Evolutionary conservation across 2,797 vertebrate genomes (phyloP).

Genomic region (Ispidina picta): DNA sequence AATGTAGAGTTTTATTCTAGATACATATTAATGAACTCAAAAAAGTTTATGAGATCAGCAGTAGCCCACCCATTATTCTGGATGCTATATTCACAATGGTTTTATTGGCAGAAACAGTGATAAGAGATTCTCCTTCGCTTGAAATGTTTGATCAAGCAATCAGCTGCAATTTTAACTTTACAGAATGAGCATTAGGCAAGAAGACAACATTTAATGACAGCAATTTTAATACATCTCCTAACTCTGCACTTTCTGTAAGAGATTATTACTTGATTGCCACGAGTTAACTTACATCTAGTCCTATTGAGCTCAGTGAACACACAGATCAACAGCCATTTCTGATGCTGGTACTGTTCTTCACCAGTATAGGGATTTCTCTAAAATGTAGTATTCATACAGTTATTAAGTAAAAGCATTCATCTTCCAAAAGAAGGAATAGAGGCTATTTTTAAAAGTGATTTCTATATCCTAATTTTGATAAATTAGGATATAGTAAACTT

Average conservation of each 20-base stretch:
- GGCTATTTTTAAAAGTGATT: background rate
- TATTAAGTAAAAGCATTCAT: background rate
- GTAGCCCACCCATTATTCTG: background rate
- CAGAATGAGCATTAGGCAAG: background rate
- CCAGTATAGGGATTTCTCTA: background rate
- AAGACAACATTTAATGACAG: background rate
- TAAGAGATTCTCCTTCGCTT: background rate
- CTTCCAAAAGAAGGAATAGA: background rate
- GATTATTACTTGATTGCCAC: background rate
- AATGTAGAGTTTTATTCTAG: background rate
- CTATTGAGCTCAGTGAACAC: background rate
- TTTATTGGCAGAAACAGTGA: background rate
- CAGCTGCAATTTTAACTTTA: background rate
- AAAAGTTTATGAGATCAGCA: background rate
- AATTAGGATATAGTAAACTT: too few species aligned
- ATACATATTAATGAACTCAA: background rate
- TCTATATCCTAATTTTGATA: background rate
- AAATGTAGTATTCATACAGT: background rate
- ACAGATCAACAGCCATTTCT: background rate
- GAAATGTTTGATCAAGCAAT: background rate
- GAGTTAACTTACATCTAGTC: background rate
- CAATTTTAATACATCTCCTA: background rate
- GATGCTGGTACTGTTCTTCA: background rate
- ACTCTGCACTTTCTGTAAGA: background rate
- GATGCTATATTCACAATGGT: background rate